Conservation (phyloP, 2,888 invertebrate species). For the Eupithecia abbreviata region DNA sequence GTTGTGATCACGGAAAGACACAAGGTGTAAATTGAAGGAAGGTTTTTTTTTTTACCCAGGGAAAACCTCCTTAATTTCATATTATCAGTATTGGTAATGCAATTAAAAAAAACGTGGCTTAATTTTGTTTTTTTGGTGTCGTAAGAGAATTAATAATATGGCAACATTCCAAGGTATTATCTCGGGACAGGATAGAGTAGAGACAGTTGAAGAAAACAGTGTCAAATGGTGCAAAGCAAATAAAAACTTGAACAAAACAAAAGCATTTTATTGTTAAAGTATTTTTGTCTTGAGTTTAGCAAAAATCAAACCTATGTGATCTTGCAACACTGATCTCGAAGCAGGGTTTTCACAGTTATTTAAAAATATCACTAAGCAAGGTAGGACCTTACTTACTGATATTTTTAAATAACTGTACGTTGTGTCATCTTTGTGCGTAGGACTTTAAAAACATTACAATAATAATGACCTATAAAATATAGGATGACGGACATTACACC, state of each 20-base stretch:
- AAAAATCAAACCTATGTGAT: neutral
- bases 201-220: conserved; percentile 34
- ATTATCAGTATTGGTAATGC: no score
- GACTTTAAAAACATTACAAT: conserved; percentile 6
- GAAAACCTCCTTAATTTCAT: neutral
- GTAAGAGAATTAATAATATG: conserved; percentile 26
- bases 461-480: conserved; percentile 23
- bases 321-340: neutral
- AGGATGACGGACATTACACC: conserved; percentile 62
- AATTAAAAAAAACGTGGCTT: conserved; percentile 4
- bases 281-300: neutral
- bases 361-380: no score
- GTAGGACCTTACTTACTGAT: no score
- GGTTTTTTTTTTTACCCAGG: no score
- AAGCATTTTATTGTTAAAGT: neutral
- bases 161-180: conserved; percentile 39
- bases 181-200: conserved; percentile 35
- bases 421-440: neutral
- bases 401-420: neutral
- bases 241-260: neutral
- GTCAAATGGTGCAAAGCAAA: conserved; percentile 17
- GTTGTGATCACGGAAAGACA: no score
- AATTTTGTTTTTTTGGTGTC: conserved; percentile 9
- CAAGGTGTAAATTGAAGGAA: no score
- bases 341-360: neutral